Percentiles rank a stretch among this genome's conserved stretches.
phyloP scores from a whole-genome alignment of 2,888 invertebrate genomes.

The Agrochola circellaris region DNA sequence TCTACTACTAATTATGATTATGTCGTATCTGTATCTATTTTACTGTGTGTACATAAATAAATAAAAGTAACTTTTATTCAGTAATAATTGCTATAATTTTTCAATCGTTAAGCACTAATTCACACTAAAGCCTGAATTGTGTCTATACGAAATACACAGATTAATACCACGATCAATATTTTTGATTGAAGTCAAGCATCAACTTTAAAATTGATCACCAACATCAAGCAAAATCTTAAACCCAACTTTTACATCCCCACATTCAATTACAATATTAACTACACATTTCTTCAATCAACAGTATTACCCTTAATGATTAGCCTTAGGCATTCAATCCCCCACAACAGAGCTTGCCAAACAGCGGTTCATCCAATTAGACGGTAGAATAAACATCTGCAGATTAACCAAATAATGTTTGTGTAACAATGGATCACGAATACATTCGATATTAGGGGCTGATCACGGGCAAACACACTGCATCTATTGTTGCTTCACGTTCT shows the following conservation, averaged over 20 bases:
- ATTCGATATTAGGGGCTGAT: conserved; percentile 75
- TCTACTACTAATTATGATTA: no score
- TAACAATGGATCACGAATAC: conserved; percentile 81
- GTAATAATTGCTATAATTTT: background rate
- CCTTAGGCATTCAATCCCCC: conserved; percentile 57
- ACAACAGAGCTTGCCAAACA: conserved; percentile 75
- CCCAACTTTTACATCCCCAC: conserved; percentile 18
- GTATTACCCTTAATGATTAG: conserved; percentile 59
- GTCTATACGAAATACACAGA: background rate
- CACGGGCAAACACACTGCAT: conserved; percentile 54
- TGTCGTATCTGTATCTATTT: no score
- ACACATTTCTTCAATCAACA: conserved; percentile 58
- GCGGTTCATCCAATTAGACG: conserved; percentile 78
- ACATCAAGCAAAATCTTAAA: background rate
- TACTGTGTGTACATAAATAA: no score
- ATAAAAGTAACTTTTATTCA: background rate
- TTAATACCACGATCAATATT: background rate
- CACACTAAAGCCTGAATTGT: no score
- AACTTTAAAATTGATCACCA: background rate
- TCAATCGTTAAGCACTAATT: background rate
- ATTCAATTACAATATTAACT: conserved; percentile 56
- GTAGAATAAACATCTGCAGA: conserved; percentile 76
- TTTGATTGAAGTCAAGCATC: background rate
- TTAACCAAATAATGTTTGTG: conserved; percentile 82
- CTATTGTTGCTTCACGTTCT: conserved; percentile 35